Evolutionary conservation across 2,888 invertebrate genomes (phyloP).

Genomic region (Meandrusa payeni): DNA sequence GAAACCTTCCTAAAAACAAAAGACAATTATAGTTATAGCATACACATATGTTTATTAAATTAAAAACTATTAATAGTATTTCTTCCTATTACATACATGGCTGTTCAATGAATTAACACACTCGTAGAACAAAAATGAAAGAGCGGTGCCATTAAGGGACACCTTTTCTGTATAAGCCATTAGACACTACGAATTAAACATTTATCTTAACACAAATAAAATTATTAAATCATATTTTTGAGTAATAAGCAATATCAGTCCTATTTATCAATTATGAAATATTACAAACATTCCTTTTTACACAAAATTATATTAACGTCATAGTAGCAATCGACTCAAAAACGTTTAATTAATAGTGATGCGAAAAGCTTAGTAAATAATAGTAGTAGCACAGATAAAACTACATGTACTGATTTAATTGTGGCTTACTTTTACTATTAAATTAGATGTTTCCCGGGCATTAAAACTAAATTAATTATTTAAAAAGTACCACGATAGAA

Average conservation of each 20-base stretch:
- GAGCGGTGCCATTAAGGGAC: slow-evolving; percentile 82
- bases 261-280: slow-evolving; percentile 4
- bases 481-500: no score
- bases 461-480: no score
- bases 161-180: slow-evolving; percentile 76
- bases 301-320: slow-evolving; percentile 8
- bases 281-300: slow-evolving; percentile 7
- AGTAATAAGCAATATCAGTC: neutral
- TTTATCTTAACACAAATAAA: slow-evolving; percentile 9
- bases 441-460: no score
- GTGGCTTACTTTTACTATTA: no score
- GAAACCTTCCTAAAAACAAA: slow-evolving; percentile 79
- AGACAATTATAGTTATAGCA: slow-evolving; percentile 15
- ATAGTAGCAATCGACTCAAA: slow-evolving; percentile 2
- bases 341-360: neutral
- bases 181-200: slow-evolving; percentile 16
- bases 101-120: slow-evolving; percentile 81
- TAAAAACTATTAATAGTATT: neutral
- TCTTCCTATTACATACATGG: slow-evolving; percentile 70
- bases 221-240: slow-evolving; percentile 10
- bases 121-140: slow-evolving; percentile 85
- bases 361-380: no score
- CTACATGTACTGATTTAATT: no score
- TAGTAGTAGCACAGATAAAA: no score
- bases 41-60: neutral